phyloP scores from a whole-genome alignment of 2,888 invertebrate species.

The Coleophora flavipennella region DNA sequence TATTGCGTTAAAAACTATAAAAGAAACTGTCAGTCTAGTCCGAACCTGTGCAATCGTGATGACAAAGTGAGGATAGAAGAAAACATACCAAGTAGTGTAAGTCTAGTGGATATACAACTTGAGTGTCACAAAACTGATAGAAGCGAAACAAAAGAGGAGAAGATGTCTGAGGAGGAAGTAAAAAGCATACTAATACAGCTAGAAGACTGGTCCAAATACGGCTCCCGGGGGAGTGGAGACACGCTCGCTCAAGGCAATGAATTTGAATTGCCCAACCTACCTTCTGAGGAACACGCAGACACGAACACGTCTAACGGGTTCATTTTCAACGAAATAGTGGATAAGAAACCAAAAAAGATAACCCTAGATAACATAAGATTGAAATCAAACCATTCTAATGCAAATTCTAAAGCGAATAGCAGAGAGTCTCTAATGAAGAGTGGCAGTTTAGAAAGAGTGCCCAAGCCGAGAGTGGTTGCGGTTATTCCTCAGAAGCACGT shows the following conservation, averaged over 20 bases:
- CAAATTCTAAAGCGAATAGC: slow-evolving; percentile 30
- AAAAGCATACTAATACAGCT: slow-evolving; percentile 61
- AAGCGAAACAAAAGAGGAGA: slow-evolving; percentile 37
- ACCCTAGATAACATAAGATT: slow-evolving; percentile 55
- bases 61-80: slow-evolving; percentile 33
- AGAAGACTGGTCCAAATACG: slow-evolving; percentile 65
- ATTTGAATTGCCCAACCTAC: slow-evolving; percentile 58
- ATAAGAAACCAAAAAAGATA: slow-evolving; percentile 62
- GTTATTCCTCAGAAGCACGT: slow-evolving; percentile 21
- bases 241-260: slow-evolving; percentile 62
- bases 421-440: slow-evolving; percentile 32
- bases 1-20: slow-evolving; percentile 57
- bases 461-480: slow-evolving; percentile 26
- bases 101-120: slow-evolving; percentile 55
- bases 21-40: slow-evolving; percentile 60
- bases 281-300: slow-evolving; percentile 51
- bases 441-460: slow-evolving; percentile 35
- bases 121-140: slow-evolving; percentile 49
- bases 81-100: slow-evolving; percentile 45
- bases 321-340: slow-evolving; percentile 65
- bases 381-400: slow-evolving; percentile 42
- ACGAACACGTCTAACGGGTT: slow-evolving; percentile 28
- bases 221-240: slow-evolving; percentile 61
- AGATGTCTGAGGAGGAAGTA: slow-evolving; percentile 58
- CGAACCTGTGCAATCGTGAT: slow-evolving; percentile 49